Percentiles rank a stretch among this genome's conserved stretches.
phyloP scores from a whole-genome alignment of 2,888 invertebrate genomes.

The Didymodactylos carnosus region DNA sequence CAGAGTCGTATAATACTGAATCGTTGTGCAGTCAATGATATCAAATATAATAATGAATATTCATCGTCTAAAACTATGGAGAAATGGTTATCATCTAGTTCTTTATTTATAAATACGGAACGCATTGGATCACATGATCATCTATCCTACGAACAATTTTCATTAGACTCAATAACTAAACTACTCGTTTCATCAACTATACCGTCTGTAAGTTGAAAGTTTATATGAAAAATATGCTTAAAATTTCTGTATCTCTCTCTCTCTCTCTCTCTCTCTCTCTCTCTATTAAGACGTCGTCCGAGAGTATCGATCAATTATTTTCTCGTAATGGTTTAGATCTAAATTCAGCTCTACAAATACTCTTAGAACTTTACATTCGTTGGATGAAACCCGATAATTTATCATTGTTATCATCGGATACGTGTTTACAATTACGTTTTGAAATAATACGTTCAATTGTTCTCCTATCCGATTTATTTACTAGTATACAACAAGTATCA shows the following conservation, averaged over 20 bases:
- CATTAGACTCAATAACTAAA: not conserved
- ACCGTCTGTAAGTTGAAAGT: too few relatives aligned
- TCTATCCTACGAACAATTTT: not conserved
- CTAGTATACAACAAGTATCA: not conserved
- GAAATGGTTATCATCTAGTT: constrained; percentile 5
- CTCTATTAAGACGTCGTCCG: too few relatives aligned
- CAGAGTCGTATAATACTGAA: not conserved
- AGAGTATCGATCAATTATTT: constrained; percentile 21
- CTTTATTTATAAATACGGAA: not conserved
- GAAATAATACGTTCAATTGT: not conserved
- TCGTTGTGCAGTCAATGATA: too few relatives aligned
- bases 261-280: too few relatives aligned
- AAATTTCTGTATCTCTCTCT: too few relatives aligned
- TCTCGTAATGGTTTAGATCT: constrained; percentile 50
- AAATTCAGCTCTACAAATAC: constrained; percentile 71
- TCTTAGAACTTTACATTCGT: constrained; percentile 70
- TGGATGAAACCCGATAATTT: too few relatives aligned
- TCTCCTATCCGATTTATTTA: not conserved
- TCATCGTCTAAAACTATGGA: too few relatives aligned
- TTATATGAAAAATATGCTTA: too few relatives aligned
- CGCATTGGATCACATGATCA: not conserved
- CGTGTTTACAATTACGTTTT: not conserved
- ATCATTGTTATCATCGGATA: constrained; percentile 29
- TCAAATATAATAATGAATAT: too few relatives aligned
- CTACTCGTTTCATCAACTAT: too few relatives aligned